Base-by-base conservation (phyloP, 2,888 invertebrate genomes). In the Tetanocera ferruginea region DNA sequence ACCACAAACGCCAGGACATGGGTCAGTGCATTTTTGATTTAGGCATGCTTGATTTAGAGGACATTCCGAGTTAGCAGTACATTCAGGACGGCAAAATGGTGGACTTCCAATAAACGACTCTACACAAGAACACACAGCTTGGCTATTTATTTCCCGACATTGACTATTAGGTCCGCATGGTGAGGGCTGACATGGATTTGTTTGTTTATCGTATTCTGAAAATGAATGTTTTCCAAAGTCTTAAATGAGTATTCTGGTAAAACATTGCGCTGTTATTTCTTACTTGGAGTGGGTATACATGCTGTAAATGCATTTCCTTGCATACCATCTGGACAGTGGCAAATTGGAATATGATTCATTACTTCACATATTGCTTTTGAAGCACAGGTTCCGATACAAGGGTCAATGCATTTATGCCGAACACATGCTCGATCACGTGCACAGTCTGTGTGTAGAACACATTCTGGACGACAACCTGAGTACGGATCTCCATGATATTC, bases 91-190 rank as follows among this genome's bases (percentile, higher is more conserved):
- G 85, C 95, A 95, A 70, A 92, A 89, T 2, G 94, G 94, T 60
- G 94, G 94, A 76, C 91, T 90, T 9, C 94, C 94, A 25, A 93
- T 91, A 82, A 91, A 93, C 69, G 92, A 91, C 28, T 92, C 92
- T 31, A 93, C 91, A 84, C 94, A 95, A 37, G 94, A 93, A 85
- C 94, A 95, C 3, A 93, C 92, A 4, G 94, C 93, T 88, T 94
- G 93, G n/a, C 92, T 92, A 83, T 95, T 94, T 34, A 92, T 87
- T 86, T 93, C 94, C 83, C 93, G 93, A 86, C 96, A 96, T 85
- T 94, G 91, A 82, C 96, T 95, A 85, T 96, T 95, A 11, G 95
- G 93, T 31, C 96, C 96, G 86, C 96, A 97, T 0, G 95, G 95
- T 2, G 94, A 93, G 77, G 95, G 93, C 79, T 91, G 91, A 85